A percentile compares a stretch with the other conserved stretches of the same genome.
These are phyloP conservation scores for Cardiocondyla obscurior DNA, from an alignment of 1,140 invertebrate genomes.

Conservation along the genomic window DNA sequence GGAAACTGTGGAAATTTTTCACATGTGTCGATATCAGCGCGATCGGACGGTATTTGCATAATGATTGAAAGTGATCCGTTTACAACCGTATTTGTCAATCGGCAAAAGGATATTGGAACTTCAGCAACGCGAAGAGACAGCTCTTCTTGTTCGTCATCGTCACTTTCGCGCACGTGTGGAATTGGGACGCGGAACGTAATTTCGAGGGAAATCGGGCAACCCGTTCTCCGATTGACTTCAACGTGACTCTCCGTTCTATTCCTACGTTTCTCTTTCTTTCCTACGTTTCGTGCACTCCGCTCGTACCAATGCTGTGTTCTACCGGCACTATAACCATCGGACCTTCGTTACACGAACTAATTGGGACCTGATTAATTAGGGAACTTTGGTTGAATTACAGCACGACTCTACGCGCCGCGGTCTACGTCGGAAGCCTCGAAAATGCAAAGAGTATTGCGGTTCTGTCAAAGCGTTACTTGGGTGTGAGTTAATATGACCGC, in stretches of 20 bases:
- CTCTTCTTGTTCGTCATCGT: background rate
- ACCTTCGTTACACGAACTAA: constrained; percentile 69
- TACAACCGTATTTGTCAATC: background rate
- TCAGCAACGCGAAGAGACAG: background rate
- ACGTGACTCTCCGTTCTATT: constrained; percentile 63
- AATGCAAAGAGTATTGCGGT: constrained; percentile 61
- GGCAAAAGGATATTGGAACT: background rate
- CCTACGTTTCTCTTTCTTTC: constrained; percentile 16
- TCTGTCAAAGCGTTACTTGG: background rate
- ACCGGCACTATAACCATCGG: constrained; percentile 57
- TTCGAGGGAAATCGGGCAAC: constrained; percentile 69
- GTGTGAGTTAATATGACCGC: background rate
- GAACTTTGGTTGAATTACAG: constrained; percentile 71
- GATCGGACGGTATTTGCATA: background rate
- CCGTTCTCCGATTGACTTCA: constrained; percentile 68
- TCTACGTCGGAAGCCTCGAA: constrained; percentile 55
- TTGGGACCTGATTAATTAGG: constrained; percentile 72
- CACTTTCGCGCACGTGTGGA: constrained; percentile 35
- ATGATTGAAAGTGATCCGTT: background rate
- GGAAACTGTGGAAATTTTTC: background rate
- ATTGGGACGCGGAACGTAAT: constrained; percentile 67
- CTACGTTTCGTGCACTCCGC: background rate
- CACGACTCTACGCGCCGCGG: constrained; percentile 46
- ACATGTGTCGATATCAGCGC: background rate
- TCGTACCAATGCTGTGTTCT: background rate